These are phyloP conservation scores for Drosophila biarmipes DNA, from an alignment of 1,140 invertebrate species.

Conservation along the genomic window DNA sequence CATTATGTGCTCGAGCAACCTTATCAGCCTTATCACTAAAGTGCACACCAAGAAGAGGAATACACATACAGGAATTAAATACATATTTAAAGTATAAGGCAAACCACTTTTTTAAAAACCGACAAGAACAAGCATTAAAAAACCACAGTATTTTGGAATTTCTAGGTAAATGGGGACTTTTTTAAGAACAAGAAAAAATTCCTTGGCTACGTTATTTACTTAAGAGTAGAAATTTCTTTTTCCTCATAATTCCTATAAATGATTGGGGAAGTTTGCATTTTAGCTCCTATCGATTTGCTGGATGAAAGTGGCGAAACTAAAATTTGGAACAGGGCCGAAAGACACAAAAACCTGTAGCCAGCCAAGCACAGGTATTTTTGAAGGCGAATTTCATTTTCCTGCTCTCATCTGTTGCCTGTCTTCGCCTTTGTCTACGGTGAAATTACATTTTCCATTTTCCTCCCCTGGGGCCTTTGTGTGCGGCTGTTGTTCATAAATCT, in stretches of 20 bases:
- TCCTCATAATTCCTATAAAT: too few relatives aligned
- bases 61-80: not conserved
- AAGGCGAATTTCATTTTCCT: constrained; percentile 63
- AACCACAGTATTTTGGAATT: too few relatives aligned
- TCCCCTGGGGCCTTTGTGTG: constrained; percentile 6
- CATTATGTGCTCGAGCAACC: not conserved
- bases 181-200: too few relatives aligned
- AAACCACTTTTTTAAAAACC: too few relatives aligned
- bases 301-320: not conserved
- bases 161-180: too few relatives aligned
- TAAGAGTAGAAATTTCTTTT: too few relatives aligned
- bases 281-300: not conserved
- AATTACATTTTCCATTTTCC: constrained; percentile 42
- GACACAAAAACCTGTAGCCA: not conserved
- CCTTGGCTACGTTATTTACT: too few relatives aligned
- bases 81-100: too few relatives aligned
- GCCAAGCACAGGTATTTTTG: constrained; percentile 25
- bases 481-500: constrained; percentile 51
- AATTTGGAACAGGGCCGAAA: constrained; percentile 4
- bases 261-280: too few relatives aligned
- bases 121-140: too few relatives aligned
- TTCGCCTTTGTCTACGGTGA: constrained; percentile 35
- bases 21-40: not conserved
- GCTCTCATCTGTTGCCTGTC: constrained; percentile 52
- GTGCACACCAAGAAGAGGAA: too few relatives aligned